Percentiles rank a stretch among this genome's conserved stretches.
Evolutionary conservation across 2,888 invertebrate genomes (phyloP).

Genomic region (Scaptomyza parva): DNA sequence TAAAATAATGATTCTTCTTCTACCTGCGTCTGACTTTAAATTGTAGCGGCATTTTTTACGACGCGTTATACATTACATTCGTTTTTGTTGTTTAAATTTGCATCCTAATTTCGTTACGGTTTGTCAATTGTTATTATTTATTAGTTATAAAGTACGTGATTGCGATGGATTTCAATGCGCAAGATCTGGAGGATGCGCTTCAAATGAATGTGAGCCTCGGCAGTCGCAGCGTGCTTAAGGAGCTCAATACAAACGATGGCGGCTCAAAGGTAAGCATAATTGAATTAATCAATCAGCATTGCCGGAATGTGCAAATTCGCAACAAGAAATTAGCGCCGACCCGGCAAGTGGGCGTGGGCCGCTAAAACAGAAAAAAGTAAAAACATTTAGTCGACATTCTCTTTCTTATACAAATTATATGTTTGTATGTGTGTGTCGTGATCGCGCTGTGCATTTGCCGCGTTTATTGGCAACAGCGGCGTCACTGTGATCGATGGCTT

Average conservation of each 20-base stretch:
- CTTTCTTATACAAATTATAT: conserved; percentile 38
- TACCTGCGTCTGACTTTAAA: conserved; percentile 52
- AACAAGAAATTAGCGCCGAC: conserved; percentile 13
- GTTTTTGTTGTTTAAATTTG: conserved; percentile 12
- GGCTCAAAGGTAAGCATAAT: conserved; percentile 65
- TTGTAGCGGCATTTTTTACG: conserved; percentile 69
- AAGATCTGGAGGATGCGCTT: conserved; percentile 20
- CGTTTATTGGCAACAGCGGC: conserved; percentile 35
- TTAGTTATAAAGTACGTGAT: not conserved
- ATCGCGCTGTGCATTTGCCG: conserved; percentile 39
- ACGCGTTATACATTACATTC: conserved; percentile 17
- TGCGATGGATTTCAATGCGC: conserved; percentile 49
- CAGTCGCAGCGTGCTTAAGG: conserved; percentile 69
- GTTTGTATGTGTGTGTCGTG: conserved; percentile 1
- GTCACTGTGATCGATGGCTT: conserved; percentile 40
- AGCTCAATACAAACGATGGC: conserved; percentile 71
- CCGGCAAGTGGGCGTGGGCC: conserved; percentile 33
- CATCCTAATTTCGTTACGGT: not conserved
- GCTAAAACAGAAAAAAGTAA: conserved; percentile 11
- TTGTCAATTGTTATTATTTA: conserved; percentile 6
- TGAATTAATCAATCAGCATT: conserved; percentile 29
- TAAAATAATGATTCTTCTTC: conserved; percentile 19
- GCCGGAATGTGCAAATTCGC: conserved; percentile 16
- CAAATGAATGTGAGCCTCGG: conserved; percentile 30
- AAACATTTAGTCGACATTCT: conserved; percentile 40